phyloP scores from a whole-genome alignment of 1,140 invertebrate genomes.

The Coenobita brevimanus region DNA sequence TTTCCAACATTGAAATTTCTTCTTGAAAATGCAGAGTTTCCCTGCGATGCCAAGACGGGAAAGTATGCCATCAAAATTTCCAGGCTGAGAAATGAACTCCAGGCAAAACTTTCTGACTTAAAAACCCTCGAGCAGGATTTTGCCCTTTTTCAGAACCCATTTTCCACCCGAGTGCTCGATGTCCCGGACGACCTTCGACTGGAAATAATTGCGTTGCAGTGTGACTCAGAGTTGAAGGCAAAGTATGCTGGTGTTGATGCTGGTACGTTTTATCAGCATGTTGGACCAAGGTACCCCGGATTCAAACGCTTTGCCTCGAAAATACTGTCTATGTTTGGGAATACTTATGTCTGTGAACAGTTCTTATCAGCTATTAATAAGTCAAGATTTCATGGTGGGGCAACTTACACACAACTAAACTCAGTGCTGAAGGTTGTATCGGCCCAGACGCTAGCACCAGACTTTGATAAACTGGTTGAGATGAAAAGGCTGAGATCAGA shows the following conservation, averaged over 20 bases:
- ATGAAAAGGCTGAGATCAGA: no score
- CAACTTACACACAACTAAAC: no score
- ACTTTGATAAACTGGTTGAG: no score
- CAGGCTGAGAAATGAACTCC: background rate
- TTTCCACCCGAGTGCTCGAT: background rate
- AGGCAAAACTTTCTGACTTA: background rate
- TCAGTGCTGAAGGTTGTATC: no score
- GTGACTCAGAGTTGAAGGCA: background rate
- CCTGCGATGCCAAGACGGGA: background rate
- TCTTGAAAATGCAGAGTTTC: background rate
- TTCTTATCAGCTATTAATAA: constrained; percentile 10
- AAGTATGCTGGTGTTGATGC: background rate
- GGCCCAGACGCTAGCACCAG: no score
- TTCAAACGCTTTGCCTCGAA: background rate
- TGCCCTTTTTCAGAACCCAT: background rate
- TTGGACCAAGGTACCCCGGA: background rate
- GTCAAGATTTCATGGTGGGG: background rate
- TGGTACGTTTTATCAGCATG: constrained; percentile 12
- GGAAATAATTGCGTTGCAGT: background rate
- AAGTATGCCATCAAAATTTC: background rate
- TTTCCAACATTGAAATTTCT: background rate
- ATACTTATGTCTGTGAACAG: constrained; percentile 1
- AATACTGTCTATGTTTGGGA: constrained; percentile 10
- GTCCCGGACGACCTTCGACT: background rate
- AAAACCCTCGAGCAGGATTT: background rate